Percentiles rank a stretch among this genome's conserved stretches.
These are phyloP conservation scores for Cyclophora punctaria DNA, from an alignment of 2,888 invertebrate genomes.

Conservation along the genomic window DNA sequence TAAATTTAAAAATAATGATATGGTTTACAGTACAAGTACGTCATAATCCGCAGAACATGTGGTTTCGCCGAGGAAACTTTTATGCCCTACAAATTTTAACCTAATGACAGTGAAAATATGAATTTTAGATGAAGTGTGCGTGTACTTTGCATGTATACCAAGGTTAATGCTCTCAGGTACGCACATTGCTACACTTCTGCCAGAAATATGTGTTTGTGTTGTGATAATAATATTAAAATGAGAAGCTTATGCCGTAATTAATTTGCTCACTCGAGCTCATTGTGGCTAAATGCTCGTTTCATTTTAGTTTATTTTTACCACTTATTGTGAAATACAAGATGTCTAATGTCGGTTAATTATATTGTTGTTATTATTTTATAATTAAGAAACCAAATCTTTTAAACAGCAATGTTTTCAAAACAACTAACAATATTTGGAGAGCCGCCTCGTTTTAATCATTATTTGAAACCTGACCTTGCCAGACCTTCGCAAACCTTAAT, in stretches of 20 bases:
- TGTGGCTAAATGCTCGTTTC: not conserved
- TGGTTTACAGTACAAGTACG: constrained; percentile 7
- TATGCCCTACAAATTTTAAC: constrained; percentile 22
- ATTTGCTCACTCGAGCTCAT: constrained; percentile 9
- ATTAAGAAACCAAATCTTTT: too few species aligned
- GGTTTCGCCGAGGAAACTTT: constrained; percentile 14
- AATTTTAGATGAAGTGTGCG: constrained; percentile 19
- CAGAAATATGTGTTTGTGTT: constrained; percentile 14
- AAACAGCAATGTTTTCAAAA: too few species aligned
- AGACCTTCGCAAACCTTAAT: too few species aligned
- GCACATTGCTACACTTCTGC: constrained; percentile 9
- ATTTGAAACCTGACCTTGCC: too few species aligned
- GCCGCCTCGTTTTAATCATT: too few species aligned
- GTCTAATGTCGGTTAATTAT: too few species aligned
- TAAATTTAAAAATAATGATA: constrained; percentile 14
- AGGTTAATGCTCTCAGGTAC: constrained; percentile 13
- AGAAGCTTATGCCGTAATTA: constrained; percentile 13
- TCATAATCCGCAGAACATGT: constrained; percentile 11
- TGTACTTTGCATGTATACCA: constrained; percentile 14
- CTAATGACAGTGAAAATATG: constrained; percentile 22
- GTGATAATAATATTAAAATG: constrained; percentile 10
- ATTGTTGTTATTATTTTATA: too few species aligned
- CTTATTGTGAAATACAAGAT: too few species aligned
- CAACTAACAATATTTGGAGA: too few species aligned
- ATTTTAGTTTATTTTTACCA: too few species aligned